phyloP scores from a whole-genome alignment of 2,113 vertebrate genomes.

The Zosterops hypoxanthus region DNA sequence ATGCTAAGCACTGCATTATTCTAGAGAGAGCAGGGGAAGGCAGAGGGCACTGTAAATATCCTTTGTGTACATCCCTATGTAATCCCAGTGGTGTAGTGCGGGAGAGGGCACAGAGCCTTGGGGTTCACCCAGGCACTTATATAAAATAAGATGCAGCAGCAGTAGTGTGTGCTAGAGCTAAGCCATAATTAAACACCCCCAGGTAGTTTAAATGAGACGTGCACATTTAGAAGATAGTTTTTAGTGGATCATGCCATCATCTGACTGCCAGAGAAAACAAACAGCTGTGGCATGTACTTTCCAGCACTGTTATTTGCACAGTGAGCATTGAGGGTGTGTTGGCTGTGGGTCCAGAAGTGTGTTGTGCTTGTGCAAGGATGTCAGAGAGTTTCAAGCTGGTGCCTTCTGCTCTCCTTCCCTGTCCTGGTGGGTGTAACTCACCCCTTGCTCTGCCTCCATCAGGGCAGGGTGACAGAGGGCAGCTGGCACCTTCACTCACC shows the following conservation, averaged over 20 bases:
- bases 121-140: not conserved
- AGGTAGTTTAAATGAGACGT: conserved; percentile 10
- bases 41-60: not conserved
- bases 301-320: not conserved
- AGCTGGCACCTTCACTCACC: not conserved
- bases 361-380: not conserved
- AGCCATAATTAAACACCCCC: conserved; percentile 53
- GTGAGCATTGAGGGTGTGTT: accelerated
- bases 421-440: accelerated
- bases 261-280: conserved; percentile 33
- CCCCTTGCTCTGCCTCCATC: not conserved
- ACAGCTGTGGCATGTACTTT: not conserved
- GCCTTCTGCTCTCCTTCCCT: accelerated
- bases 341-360: not conserved
- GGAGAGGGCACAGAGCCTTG: not conserved
- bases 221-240: not conserved
- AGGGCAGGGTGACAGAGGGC: not conserved
- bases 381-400: not conserved
- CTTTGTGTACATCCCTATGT: not conserved
- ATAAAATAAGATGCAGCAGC: not conserved
- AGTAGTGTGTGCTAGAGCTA: not conserved
- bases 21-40: not conserved
- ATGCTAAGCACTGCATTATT: not conserved
- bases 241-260: not conserved
- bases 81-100: not conserved